Percentiles rank a stretch among this genome's conserved stretches.
phyloP scores from a whole-genome alignment of 2,113 vertebrate species.

The Takifugu flavidus region DNA sequence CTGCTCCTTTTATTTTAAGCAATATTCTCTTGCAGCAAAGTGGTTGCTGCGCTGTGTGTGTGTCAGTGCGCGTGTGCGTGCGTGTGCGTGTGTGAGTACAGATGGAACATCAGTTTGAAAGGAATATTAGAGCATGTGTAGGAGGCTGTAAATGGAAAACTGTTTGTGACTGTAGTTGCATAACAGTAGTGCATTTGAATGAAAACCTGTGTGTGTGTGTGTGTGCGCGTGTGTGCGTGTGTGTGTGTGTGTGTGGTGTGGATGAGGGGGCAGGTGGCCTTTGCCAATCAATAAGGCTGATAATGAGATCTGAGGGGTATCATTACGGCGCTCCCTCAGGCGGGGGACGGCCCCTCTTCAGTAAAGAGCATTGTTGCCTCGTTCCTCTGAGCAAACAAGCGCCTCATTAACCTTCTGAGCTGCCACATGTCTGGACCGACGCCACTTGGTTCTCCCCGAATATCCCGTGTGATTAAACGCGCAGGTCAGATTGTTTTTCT shows the following conservation, averaged over 20 bases:
- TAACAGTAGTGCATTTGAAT: background rate
- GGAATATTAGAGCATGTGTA: slow-evolving; percentile 23
- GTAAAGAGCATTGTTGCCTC: slow-evolving; percentile 62
- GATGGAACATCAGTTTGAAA: slow-evolving; percentile 33
- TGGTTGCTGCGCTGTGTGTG: slow-evolving; percentile 36
- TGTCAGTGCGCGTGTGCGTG: slow-evolving; percentile 4
- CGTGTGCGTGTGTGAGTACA: slow-evolving; percentile 40
- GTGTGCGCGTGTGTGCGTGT: background rate
- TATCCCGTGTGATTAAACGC: slow-evolving; percentile 9
- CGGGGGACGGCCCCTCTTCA: slow-evolving; percentile 46
- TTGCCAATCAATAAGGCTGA: slow-evolving; percentile 75
- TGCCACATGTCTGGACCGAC: slow-evolving; percentile 37
- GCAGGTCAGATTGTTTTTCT: too few relatives aligned
- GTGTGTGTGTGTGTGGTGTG: slow-evolving; percentile 10
- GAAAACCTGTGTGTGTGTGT: background rate
- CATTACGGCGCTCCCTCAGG: slow-evolving; percentile 55
- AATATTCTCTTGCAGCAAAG: slow-evolving; percentile 59
- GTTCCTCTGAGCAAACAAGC: slow-evolving; percentile 37
- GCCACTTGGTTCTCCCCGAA: slow-evolving; percentile 14
- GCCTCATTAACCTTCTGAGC: slow-evolving; percentile 74
- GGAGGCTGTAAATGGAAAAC: slow-evolving; percentile 24
- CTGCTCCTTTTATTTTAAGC: slow-evolving; percentile 53
- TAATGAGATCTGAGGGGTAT: slow-evolving; percentile 77
- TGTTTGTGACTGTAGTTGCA: background rate
- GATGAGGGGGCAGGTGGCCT: slow-evolving; percentile 55